phyloP scores from a whole-genome alignment of 2,888 invertebrate genomes.

The Platypus cylindrus region DNA sequence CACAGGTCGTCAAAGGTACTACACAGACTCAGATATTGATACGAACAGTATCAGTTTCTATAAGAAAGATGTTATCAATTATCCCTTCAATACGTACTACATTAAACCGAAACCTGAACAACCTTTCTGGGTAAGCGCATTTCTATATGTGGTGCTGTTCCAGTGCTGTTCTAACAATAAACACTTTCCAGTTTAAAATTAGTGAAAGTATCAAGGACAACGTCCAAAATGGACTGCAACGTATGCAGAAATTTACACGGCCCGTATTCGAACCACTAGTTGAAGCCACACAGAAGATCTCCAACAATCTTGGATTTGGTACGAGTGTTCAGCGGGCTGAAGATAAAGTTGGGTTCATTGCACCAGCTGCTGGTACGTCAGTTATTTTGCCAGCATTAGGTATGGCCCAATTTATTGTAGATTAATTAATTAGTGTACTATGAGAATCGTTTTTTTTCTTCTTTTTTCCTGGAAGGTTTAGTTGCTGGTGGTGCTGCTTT shows the following conservation, averaged over 20 bases:
- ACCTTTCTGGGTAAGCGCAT: constrained; percentile 47
- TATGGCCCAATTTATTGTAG: constrained; percentile 23
- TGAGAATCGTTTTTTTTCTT: constrained; percentile 1
- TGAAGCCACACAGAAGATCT: constrained; percentile 68
- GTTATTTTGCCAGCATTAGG: constrained; percentile 61
- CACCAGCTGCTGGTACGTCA: constrained; percentile 42
- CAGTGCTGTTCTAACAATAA: not conserved
- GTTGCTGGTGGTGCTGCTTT: constrained; percentile 74
- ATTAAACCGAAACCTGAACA: constrained; percentile 48
- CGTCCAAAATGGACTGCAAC: constrained; percentile 55
- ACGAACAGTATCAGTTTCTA: constrained; percentile 35
- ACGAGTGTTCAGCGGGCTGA: constrained; percentile 33
- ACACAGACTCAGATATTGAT: constrained; percentile 25
- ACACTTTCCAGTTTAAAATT: constrained; percentile 38
- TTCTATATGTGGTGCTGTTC: not conserved
- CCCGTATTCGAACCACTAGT: constrained; percentile 61
- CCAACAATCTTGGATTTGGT: constrained; percentile 45
- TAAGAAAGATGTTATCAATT: constrained; percentile 41
- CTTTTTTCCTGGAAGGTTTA: constrained; percentile 38
- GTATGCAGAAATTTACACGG: constrained; percentile 52
- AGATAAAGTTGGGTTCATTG: constrained; percentile 52
- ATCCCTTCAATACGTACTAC: constrained; percentile 45
- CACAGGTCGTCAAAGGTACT: constrained; percentile 31
- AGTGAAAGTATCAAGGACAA: constrained; percentile 62
- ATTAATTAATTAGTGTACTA: not conserved